Base-by-base conservation (phyloP, 2,888 invertebrate genomes). In the Caenorhabditis uteleia region DNA sequence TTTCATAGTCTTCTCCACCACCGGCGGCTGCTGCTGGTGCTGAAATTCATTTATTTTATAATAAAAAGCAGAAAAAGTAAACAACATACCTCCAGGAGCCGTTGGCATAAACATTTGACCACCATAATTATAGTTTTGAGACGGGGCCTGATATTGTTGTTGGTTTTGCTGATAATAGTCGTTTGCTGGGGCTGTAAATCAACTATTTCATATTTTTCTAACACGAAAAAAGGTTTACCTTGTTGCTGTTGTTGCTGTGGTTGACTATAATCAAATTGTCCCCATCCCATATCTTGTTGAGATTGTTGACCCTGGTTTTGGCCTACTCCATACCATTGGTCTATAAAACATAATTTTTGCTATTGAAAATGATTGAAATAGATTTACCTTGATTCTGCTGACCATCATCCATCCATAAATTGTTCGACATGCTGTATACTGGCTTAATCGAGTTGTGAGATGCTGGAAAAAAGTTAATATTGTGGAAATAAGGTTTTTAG, bases 1-100 rank as follows among this genome's bases (percentile, higher is more conserved):
- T 91, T 51, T 88, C 89, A 68, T 87, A 88, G 51, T 82, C 80
- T 39, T 82, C 79, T 2, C 68, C 72, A 8, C 64, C 74, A 1
- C 53, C 27, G 4, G 61, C 20, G 12, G 56, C 31, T 12, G 54
- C 47, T 31, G 18, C 45, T 16, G 42, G 34, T 12, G n/a, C n/a
- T n/a, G n/a, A n/a, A n/a, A n/a, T n/a, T n/a, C n/a, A n/a, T 16
- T 23, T 42, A 10, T 23, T 25, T 6, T 25, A 26, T 56, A 48
- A 21, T 40, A 33, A 16, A 40, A 23, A 3, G 27, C 58, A 40
- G 33, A 18, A 53, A 51, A 27, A 18, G 23, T 12, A 44, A 21
- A 29, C 14, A n/a, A n/a, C n/a, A n/a, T n/a, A n/a, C 49, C 47
- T 16, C 33, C 29, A 34, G 48, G 56, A 14, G 40, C 39, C 18